Evolutionary conservation across 2,888 invertebrate species (phyloP).

Genomic region (Caenorhabditis imperialis): DNA sequence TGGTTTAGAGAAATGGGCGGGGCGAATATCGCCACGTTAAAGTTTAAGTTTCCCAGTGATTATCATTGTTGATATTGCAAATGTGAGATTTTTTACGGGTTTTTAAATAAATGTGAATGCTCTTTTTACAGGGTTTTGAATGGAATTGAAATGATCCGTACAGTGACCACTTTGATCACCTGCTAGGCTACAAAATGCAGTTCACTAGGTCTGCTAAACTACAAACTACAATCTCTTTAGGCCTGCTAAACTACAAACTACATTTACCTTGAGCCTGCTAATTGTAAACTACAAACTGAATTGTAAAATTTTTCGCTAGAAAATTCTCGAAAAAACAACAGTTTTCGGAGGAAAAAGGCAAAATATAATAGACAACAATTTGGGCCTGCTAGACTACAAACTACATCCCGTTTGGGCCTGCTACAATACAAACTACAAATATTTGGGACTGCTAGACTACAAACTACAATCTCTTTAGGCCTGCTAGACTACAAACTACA

Average conservation of each 20-base stretch:
- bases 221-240: background rate
- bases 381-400: too few relatives aligned
- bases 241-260: slow-evolving; percentile 21
- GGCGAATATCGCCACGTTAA: slow-evolving; percentile 36
- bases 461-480: too few relatives aligned
- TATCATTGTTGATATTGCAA: background rate
- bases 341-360: background rate
- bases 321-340: too few relatives aligned
- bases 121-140: too few relatives aligned
- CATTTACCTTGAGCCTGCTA: slow-evolving; percentile 1
- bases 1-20: slow-evolving; percentile 35
- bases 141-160: too few relatives aligned
- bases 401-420: background rate
- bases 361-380: slow-evolving; percentile 11
- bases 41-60: slow-evolving; percentile 39
- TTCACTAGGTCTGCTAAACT: too few relatives aligned
- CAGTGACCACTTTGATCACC: too few relatives aligned
- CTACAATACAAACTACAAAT: background rate
- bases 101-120: too few relatives aligned
- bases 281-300: too few relatives aligned
- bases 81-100: too few relatives aligned
- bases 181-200: slow-evolving; percentile 18
- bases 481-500: too few relatives aligned
- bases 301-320: too few relatives aligned
- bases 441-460: background rate